These are phyloP conservation scores for Pseudomyrmex gracilis DNA, from an alignment of 1,140 invertebrate genomes.

Conservation along the genomic window DNA sequence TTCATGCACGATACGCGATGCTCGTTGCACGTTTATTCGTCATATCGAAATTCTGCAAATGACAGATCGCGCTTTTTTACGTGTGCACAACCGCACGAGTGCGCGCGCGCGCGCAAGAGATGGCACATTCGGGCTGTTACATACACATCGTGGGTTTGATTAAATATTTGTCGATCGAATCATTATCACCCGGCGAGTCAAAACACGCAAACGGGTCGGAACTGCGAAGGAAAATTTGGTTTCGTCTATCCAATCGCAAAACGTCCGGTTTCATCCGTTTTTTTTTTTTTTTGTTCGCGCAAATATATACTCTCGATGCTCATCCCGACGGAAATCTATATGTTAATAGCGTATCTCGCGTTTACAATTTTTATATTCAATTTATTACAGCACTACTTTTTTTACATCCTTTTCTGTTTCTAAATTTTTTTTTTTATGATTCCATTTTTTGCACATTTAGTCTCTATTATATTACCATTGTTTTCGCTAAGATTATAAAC, in stretches of 20 bases:
- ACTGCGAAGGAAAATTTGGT: neutral
- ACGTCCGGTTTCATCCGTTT: neutral
- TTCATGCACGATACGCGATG: neutral
- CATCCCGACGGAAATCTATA: neutral
- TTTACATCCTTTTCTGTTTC: conserved; percentile 27
- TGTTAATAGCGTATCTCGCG: no score
- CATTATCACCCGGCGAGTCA: conserved; percentile 8
- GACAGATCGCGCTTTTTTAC: neutral
- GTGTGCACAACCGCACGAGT: neutral
- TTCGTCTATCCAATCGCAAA: neutral
- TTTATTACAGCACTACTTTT: conserved; percentile 5
- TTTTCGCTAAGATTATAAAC: conserved; percentile 22
- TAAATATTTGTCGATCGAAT: conserved; percentile 53
- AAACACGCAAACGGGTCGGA: neutral
- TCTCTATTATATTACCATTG: neutral
- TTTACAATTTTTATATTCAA: conserved; percentile 24
- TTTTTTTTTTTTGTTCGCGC: neutral
- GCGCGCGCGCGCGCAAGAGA: neutral
- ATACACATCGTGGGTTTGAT: neutral
- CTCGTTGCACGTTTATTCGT: neutral
- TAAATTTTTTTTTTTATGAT: conserved; percentile 4
- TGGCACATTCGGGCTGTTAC: neutral
- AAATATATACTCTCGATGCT: neutral
- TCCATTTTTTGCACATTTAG: neutral
- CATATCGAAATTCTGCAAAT: conserved; percentile 4